A percentile compares a stretch with the other conserved stretches of the same genome.
Conservation (phyloP, 2,113 vertebrate species). For the Serinus canaria region DNA sequence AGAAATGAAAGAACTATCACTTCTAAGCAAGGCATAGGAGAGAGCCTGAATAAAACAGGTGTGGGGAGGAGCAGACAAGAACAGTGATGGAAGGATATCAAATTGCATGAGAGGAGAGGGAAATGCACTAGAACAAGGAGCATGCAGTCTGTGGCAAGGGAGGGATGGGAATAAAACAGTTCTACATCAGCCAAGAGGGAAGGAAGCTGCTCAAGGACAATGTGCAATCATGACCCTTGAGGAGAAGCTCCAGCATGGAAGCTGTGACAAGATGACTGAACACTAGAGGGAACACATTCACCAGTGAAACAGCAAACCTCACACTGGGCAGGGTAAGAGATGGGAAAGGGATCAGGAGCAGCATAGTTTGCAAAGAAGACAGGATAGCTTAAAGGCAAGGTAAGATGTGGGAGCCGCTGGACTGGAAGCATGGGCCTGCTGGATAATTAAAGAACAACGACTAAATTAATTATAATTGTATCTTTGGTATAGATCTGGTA, state of each 20-base stretch:
- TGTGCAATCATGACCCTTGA: fast-evolving
- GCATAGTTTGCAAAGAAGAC: neutral
- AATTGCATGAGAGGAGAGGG: neutral
- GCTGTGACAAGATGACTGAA: neutral
- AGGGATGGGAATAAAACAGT: neutral
- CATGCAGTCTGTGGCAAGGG: neutral
- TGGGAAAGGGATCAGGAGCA: neutral
- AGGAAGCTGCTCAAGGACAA: neutral
- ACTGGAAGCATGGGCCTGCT: neutral
- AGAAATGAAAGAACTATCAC: neutral
- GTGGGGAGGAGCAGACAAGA: neutral
- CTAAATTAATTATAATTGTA: neutral
- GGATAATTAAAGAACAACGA: neutral
- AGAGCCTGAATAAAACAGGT: neutral
- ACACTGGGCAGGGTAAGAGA: neutral
- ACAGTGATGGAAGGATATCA: neutral
- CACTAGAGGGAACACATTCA: neutral
- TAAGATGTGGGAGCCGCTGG: neutral
- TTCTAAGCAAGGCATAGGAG: neutral
- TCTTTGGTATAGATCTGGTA: neutral
- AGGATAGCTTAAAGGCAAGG: neutral
- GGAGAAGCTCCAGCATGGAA: neutral
- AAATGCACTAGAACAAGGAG: neutral
- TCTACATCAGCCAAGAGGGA: neutral
- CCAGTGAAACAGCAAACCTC: neutral